Conservation (phyloP, 2,888 invertebrate genomes). For the Pristionchus entomophagus region DNA sequence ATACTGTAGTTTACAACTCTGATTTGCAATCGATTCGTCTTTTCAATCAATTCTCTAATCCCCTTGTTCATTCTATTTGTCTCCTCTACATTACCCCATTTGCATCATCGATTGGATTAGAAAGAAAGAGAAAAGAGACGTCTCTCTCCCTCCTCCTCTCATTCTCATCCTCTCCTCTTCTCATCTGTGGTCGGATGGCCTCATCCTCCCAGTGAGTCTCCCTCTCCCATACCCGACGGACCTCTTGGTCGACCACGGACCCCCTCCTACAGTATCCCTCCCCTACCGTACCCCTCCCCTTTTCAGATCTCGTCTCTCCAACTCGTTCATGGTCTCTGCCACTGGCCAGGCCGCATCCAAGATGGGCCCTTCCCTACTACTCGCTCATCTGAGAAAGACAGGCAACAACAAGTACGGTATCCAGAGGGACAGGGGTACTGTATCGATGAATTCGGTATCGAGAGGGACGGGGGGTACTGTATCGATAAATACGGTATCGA, state of each 20-base stretch:
- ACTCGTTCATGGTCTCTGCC: neutral
- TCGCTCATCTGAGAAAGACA: conserved; percentile 24
- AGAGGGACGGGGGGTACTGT: too few relatives aligned
- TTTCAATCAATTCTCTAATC: neutral
- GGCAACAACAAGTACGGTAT: conserved; percentile 36
- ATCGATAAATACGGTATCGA: neutral
- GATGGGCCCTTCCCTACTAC: neutral
- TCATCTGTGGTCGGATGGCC: conserved; percentile 23
- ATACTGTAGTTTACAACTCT: too few relatives aligned
- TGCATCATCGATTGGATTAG: neutral
- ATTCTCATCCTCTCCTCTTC: conserved; percentile 17
- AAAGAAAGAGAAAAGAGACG: neutral
- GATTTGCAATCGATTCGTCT: too few relatives aligned
- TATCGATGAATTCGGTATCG: too few relatives aligned
- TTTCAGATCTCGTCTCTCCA: neutral
- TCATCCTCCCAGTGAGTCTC: neutral
- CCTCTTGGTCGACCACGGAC: too few relatives aligned
- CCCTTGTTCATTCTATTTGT: neutral
- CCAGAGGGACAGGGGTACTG: too few relatives aligned
- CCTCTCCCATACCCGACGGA: neutral
- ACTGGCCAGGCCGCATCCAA: neutral
- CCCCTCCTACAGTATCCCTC: neutral
- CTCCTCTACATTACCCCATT: too few relatives aligned
- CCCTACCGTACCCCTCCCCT: neutral
- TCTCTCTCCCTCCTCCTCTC: neutral